Evolutionary conservation across 2,113 vertebrate genomes (phyloP).

Genomic region (Balaeniceps rex): DNA sequence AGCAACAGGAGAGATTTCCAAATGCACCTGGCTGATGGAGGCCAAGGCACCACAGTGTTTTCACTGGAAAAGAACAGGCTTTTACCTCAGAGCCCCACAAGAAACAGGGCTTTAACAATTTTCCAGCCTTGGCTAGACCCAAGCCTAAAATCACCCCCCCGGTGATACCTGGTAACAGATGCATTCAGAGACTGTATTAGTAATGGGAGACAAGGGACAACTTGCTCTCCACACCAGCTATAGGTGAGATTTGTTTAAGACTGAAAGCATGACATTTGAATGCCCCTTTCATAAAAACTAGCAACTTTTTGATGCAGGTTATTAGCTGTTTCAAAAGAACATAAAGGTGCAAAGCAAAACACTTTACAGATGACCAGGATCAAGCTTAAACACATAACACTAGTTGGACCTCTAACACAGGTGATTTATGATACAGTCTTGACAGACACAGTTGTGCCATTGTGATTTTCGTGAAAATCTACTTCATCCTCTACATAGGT

Average conservation of each 20-base stretch:
- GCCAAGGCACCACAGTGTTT: not conserved
- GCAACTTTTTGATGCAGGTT: not conserved
- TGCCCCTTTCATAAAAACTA: not conserved
- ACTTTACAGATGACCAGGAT: not conserved
- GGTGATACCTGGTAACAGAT: not conserved
- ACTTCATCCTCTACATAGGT: not conserved
- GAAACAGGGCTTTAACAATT: not conserved
- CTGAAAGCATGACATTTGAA: not conserved
- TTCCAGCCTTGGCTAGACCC: not conserved
- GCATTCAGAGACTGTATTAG: not conserved
- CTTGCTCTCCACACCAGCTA: not conserved
- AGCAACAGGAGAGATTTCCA: not conserved
- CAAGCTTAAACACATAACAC: accelerated
- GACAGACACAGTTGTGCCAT: not conserved
- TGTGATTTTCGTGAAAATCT: not conserved
- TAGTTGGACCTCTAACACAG: no score
- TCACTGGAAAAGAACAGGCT: not conserved
- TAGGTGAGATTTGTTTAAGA: not conserved
- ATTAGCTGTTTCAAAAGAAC: not conserved
- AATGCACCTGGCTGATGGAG: not conserved
- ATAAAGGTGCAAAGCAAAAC: not conserved
- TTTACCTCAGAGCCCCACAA: not conserved
- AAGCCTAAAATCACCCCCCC: not conserved
- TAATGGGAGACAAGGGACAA: not conserved
- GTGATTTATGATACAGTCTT: not conserved